A percentile compares a stretch with the other conserved stretches of the same genome.
Conservation (phyloP, 2,113 vertebrate species). For the Polypterus senegalus region DNA sequence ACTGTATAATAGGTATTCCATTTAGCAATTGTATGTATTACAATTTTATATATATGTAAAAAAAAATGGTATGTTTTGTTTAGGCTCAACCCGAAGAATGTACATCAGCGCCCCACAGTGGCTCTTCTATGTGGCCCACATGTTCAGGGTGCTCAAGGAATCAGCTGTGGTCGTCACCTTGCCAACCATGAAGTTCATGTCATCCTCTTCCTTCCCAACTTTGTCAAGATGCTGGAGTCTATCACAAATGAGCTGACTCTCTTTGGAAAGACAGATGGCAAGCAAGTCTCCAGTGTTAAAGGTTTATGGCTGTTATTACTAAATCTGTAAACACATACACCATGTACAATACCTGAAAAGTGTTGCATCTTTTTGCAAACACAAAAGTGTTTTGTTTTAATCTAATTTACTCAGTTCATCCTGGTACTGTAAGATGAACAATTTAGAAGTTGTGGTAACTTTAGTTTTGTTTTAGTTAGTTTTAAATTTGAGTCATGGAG, state of each 20-base stretch:
- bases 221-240: constrained; percentile 90
- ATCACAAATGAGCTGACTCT: constrained; percentile 86
- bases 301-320: constrained; percentile 37
- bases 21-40: neutral
- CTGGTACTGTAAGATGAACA: no score
- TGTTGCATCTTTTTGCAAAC: no score
- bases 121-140: constrained; percentile 88
- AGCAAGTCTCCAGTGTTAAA: constrained; percentile 85
- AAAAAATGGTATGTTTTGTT: constrained; percentile 7
- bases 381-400: no score
- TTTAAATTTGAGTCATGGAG: no score
- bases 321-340: no score
- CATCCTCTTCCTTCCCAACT: constrained; percentile 88
- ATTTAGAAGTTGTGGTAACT: no score
- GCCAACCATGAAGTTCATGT: constrained; percentile 93
- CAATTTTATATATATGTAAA: neutral
- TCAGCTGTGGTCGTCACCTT: constrained; percentile 88
- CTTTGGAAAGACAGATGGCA: constrained; percentile 78
- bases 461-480: no score
- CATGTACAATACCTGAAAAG: no score
- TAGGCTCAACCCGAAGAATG: constrained; percentile 91
- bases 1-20: no score
- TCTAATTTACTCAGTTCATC: no score
- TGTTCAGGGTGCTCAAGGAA: constrained; percentile 91
- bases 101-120: constrained; percentile 88